phyloP scores from a whole-genome alignment of 2,888 invertebrate species.

The Linyphia triangularis region DNA sequence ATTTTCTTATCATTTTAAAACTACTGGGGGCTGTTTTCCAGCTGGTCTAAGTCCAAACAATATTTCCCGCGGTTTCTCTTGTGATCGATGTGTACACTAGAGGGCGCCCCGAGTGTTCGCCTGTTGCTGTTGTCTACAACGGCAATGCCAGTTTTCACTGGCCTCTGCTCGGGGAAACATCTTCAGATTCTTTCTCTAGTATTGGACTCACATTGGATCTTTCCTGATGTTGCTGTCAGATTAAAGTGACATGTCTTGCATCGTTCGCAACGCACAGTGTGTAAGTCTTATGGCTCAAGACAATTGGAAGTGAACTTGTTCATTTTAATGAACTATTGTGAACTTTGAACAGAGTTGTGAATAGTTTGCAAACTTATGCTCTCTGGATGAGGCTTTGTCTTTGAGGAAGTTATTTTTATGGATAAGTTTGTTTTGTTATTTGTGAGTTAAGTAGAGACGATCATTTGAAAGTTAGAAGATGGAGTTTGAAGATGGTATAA shows the following conservation, averaged over 20 bases:
- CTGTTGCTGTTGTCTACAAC: constrained; percentile 70
- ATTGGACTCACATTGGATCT: constrained; percentile 15
- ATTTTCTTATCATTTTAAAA: too few relatives aligned
- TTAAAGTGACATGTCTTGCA: not conserved
- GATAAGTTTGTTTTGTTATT: not conserved
- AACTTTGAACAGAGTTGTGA: not conserved
- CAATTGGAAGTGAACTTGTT: not conserved
- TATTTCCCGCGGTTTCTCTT: constrained; percentile 25
- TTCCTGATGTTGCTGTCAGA: not conserved
- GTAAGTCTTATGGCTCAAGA: not conserved
- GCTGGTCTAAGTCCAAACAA: not conserved
- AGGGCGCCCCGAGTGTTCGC: constrained; percentile 35
- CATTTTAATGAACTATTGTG: too few relatives aligned
- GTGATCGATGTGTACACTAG: constrained; percentile 58
- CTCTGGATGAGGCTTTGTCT: not conserved
- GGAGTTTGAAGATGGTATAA: not conserved
- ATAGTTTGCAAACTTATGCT: not conserved
- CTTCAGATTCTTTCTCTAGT: constrained; percentile 1
- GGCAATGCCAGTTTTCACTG: constrained; percentile 31
- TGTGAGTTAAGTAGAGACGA: not conserved
- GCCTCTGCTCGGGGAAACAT: constrained; percentile 15
- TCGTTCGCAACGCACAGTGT: not conserved
- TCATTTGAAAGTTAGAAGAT: not conserved
- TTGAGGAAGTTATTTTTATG: not conserved
- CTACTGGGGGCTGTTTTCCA: too few relatives aligned